Base-by-base conservation (phyloP, 2,113 vertebrate species). In the Apeltes quadracus region DNA sequence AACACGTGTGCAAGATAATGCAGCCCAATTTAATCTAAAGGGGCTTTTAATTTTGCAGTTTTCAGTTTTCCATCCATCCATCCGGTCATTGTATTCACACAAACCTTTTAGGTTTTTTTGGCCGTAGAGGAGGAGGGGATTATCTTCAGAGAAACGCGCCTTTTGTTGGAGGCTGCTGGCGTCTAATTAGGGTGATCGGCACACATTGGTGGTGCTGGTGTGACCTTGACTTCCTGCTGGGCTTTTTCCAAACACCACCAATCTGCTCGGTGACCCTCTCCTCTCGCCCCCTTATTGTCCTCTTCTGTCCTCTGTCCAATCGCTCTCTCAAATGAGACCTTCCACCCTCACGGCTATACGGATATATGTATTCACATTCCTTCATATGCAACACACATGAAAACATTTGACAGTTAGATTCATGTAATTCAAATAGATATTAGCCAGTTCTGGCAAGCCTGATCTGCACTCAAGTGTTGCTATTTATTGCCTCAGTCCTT, bases 161-260 rank as follows among this genome's bases (percentile, higher is more conserved):
- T 34, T 41, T 69, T 82, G 79, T 65, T 36, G 39, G 53, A 69
- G 67, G 54, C 61, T 57, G 59, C 41, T 3, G 53, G 55, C 22
- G 48, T 83, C 77, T 86, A 90, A 91, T 92, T 88, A 90, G 79
- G 20, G 1, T 38, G 82, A 82, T 85, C 81, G 86, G 66, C 76
- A 75, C 65, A 65, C 72, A 56, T 76, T 69, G 63, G 75, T 76
- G 76, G 79, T 82, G 81, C 82, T 38, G 29, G 51, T 78, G 73
- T 43, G 62, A 84, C 75, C 20, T n/a, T 18, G 27, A 62, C 41
- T 13, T 76, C 86, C 75, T 73, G 80, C 83, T 86, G 86, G 56
- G 83, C 58, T 77, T 80, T 79, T 78, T 72, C 73, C 75, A 84
- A 88, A 90, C 83, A 75, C 20, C 27, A 67, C 29, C 51, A 59